Base-by-base conservation (phyloP, 1,140 invertebrate genomes). In the Artemia franciscana region DNA sequence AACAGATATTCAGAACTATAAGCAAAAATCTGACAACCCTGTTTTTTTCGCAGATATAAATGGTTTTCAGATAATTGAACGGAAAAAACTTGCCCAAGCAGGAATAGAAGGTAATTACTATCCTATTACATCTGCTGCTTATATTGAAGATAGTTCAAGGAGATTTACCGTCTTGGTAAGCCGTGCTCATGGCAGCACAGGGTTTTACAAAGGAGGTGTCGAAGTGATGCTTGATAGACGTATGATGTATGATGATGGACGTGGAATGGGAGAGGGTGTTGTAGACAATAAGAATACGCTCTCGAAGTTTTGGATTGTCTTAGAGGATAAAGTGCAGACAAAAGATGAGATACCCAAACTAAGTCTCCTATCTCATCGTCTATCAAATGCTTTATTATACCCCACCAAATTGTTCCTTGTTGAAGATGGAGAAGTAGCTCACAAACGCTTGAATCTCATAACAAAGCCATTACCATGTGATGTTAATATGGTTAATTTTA, bases 21-120 rank as follows among this genome's bases (percentile, higher is more conserved):
- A n/a, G n/a, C 67, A 68, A 27, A 68, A 78, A 27, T 12, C 82
- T 60, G 87, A 88, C 65, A 84, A 84, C 0, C 83, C 86, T 0
- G 82, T 84, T 63, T 92, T 95, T 71, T 97, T 87, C 67, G 91
- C 91, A 0, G 95, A 98, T 74, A 80, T 89, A 63, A 98, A 95
- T 72, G 93, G 92, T 0, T 92, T 93, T 68, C 88, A 93, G 69
- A 91, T 92, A 76, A 84, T 89, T 62, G 84, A 79, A 67, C 74
- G 88, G 18, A 75, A 82, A 0, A 85, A 84, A 69, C 79, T 87
- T 1, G 79, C 83, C 30, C 77, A 81, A 60, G 80, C 89, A 61
- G 83, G 83, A 0, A 79, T 91, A 21, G 88, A 91, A 71, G 88
- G 86, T 2, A 93, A 92, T 71, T 88, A 91, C 70, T 92, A 86